A percentile compares a stretch with the other conserved stretches of the same genome.
phyloP scores from a whole-genome alignment of 2,797 vertebrate genomes.

The Perodicticus potto region DNA sequence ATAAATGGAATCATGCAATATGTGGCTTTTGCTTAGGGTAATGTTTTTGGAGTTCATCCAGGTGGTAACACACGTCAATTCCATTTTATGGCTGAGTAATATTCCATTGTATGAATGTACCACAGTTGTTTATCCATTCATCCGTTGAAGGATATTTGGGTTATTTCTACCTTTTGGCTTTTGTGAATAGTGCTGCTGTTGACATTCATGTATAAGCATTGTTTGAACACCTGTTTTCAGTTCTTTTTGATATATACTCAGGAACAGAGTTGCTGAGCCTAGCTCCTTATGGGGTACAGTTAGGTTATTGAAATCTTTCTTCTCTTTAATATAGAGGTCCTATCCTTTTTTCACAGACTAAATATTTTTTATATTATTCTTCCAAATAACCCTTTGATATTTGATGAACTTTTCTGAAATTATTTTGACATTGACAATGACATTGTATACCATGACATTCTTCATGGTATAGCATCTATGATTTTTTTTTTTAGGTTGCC shows the following conservation, averaged over 20 bases:
- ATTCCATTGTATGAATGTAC: not conserved
- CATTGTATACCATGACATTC: too few species aligned
- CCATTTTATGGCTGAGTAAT: not conserved
- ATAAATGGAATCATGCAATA: not conserved
- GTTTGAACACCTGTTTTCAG: not conserved
- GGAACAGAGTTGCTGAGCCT: not conserved
- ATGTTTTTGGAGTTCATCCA: not conserved
- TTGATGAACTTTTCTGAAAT: not conserved
- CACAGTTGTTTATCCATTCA: not conserved
- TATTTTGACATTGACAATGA: too few species aligned
- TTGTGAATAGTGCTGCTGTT: not conserved
- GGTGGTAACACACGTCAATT: not conserved
- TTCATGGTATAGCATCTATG: not conserved
- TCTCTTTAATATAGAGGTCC: not conserved
- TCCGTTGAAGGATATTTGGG: not conserved
- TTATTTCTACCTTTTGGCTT: not conserved
- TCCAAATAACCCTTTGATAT: not conserved
- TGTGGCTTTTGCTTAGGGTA: not conserved
- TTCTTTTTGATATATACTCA: not conserved
- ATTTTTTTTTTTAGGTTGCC: not conserved
- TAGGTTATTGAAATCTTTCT: not conserved
- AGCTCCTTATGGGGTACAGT: not conserved
- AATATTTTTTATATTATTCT: not conserved
- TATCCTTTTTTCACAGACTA: not conserved
- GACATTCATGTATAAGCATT: not conserved